phyloP scores from a whole-genome alignment of 2,797 vertebrate genomes.

The Moxostoma hubbsi region DNA sequence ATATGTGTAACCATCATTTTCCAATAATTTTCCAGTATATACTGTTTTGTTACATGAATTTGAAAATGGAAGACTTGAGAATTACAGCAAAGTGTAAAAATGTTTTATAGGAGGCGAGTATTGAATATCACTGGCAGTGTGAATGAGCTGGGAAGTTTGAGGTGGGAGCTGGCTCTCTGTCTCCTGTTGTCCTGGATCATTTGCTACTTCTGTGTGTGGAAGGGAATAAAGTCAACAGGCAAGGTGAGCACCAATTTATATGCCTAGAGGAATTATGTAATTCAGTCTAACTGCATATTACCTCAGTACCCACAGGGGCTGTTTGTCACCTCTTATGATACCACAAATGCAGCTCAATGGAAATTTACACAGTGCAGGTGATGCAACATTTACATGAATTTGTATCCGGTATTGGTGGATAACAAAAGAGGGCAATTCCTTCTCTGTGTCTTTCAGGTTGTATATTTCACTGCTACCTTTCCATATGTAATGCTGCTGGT shows the following conservation, averaged over 20 bases:
- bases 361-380: background rate
- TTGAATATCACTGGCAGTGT: slow-evolving; percentile 86
- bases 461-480: slow-evolving; percentile 96
- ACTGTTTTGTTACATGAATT: too few relatives aligned
- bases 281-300: background rate
- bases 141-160: slow-evolving; percentile 84
- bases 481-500: slow-evolving; percentile 92
- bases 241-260: slow-evolving; percentile 79
- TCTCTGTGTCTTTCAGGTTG: slow-evolving; percentile 72
- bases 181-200: slow-evolving; percentile 91
- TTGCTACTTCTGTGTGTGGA: slow-evolving; percentile 98
- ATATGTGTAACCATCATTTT: too few relatives aligned
- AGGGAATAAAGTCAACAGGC: slow-evolving; percentile 94
- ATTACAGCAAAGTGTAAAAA: background rate
- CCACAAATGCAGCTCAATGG: background rate
- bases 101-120: slow-evolving; percentile 84
- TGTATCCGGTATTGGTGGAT: background rate
- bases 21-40: too few relatives aligned
- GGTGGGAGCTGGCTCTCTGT: slow-evolving; percentile 92
- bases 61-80: background rate
- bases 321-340: background rate
- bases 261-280: background rate
- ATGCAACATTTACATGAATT: background rate
- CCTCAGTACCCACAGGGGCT: background rate
- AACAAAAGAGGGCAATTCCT: background rate